phyloP scores from a whole-genome alignment of 1,140 invertebrate species.

The Teleogryllus occipitalis region DNA sequence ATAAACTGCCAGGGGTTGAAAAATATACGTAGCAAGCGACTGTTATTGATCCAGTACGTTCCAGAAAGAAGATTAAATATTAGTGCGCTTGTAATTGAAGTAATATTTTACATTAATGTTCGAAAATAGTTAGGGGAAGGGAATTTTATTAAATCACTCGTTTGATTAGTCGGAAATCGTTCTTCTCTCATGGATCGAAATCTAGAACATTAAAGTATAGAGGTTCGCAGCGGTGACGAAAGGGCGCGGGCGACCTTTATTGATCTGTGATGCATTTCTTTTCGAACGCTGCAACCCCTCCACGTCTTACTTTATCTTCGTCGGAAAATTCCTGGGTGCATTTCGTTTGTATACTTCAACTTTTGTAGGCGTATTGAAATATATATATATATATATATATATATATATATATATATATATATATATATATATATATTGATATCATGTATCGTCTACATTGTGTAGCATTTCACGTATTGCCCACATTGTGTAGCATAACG shows the following conservation, averaged over 20 bases:
- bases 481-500: no score
- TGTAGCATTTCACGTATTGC: no score
- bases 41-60: background rate
- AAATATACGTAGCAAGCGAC: no score
- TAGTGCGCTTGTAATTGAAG: background rate
- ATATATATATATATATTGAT: no score
- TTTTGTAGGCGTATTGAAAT: no score
- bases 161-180: constrained; percentile 4
- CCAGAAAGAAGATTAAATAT: background rate
- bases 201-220: background rate
- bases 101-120: background rate
- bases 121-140: background rate
- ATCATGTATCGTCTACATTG: no score
- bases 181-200: background rate
- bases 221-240: background rate
- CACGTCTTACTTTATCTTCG: no score
- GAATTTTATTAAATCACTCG: background rate
- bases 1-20: no score
- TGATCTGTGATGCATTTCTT: background rate
- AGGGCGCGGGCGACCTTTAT: background rate
- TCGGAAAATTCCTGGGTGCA: no score
- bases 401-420: no score
- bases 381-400: no score
- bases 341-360: no score
- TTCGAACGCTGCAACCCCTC: background rate